Percentiles rank a stretch among this genome's conserved stretches.
Conservation (phyloP, 2,113 vertebrate species). For the Peucedramus taeniatus region DNA sequence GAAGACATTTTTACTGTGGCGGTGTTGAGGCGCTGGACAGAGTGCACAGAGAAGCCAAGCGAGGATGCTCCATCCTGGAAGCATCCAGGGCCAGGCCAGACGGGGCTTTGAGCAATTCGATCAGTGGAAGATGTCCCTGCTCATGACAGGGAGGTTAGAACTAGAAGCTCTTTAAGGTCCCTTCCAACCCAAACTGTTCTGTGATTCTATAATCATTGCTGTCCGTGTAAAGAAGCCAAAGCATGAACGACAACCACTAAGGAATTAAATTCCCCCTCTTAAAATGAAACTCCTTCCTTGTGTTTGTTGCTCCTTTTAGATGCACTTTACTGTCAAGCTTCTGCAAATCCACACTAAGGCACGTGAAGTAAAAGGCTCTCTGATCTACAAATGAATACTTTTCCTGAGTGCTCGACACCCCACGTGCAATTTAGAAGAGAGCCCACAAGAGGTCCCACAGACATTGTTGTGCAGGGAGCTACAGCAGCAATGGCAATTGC, state of each 20-base stretch:
- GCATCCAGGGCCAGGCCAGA: not conserved
- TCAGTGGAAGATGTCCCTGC: not conserved
- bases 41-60: not conserved
- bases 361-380: not conserved
- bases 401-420: not conserved
- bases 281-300: not conserved
- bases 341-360: not conserved
- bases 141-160: too few species aligned
- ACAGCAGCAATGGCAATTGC: fast-evolving
- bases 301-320: not conserved
- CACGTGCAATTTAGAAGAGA: not conserved
- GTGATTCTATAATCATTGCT: not conserved
- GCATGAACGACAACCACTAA: fast-evolving
- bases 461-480: fast-evolving
- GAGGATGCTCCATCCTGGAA: not conserved
- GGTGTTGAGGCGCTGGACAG: not conserved
- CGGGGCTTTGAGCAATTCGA: fast-evolving
- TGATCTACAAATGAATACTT: not conserved
- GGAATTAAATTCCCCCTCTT: not conserved
- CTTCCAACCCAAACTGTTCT: not conserved
- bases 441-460: constrained; percentile 31
- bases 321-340: too few species aligned
- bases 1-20: not conserved
- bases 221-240: not conserved
- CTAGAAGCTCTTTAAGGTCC: not conserved